Evolutionary conservation across 2,797 vertebrate genomes (phyloP), one percentile per base, ranked within the genome.

Genomic region (Peromyscus aztecus): DNA sequence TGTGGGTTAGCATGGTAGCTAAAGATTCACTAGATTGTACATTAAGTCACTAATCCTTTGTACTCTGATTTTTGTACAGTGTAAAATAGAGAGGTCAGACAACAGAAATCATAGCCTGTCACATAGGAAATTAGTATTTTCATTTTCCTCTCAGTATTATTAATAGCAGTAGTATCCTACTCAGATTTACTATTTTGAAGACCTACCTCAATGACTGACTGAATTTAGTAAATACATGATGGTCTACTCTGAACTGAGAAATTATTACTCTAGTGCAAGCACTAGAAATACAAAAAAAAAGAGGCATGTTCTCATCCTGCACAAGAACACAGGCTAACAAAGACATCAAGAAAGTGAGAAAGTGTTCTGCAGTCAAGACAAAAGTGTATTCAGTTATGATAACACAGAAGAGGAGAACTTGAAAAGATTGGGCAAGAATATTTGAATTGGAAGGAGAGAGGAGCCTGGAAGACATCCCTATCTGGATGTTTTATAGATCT

Each of bases 121-220:
- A 63, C 49, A 87, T 2, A 88, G n/a, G 5, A 89, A 96, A 90
- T 77, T 76, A 75, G 49, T 69, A 82, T 78, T 94, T 95, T 85
- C 34, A 91, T 11, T 96, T 93, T 27, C 14, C 13, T 71, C 63
- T 61, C 46, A 91, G 27, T 78, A 61, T 40, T 73, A 61, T 19
- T 34, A 80, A 34, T 73, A 71, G 29, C 49, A 63, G 59, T 67
- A 87, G 43, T 65, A 87, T 94, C 49, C 31, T 37, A n/a, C 27
- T 31, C 59, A 63, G 61, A 94, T 24, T 77, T 84, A 87, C n/a
- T 52, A 71, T 90, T 94, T 89, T 87, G 52, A 91, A 97, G 57
- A 89, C 16, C n/a, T 78, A 95, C 6, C 21, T 52, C 10, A 77
- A 76, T 31, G 49, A 24, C n/a, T 13, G 49, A 88, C 57, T 2